A percentile compares a stretch with the other conserved stretches of the same genome.
Evolutionary conservation across 2,113 vertebrate genomes (phyloP).

Genomic region (Muscicapa adusta): DNA sequence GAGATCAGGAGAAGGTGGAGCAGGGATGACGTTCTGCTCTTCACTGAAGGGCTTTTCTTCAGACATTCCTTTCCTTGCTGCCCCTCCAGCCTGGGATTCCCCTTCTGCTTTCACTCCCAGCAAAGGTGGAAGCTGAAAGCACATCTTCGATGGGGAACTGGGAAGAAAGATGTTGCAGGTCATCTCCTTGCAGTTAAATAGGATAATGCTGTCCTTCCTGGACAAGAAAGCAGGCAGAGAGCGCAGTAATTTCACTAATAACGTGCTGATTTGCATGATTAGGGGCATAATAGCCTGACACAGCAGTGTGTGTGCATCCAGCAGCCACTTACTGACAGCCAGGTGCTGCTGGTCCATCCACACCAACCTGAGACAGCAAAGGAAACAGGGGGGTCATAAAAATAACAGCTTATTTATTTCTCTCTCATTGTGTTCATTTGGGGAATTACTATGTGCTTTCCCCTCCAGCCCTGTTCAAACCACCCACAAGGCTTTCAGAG

Average conservation of each 20-base stretch:
- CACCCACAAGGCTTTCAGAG: neutral
- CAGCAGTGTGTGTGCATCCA: neutral
- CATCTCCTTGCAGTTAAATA: neutral
- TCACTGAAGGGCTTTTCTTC: neutral
- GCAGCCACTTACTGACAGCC: neutral
- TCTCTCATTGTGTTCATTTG: neutral
- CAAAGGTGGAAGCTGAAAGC: neutral
- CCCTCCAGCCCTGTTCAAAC: neutral
- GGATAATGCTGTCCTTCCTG: neutral
- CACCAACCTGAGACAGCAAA: neutral
- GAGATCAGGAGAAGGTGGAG: neutral
- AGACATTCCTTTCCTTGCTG: neutral
- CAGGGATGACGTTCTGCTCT: neutral
- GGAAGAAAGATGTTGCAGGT: neutral
- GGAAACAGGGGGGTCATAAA: neutral
- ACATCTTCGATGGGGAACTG: fast-evolving
- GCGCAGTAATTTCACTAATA: slow-evolving; percentile 1
- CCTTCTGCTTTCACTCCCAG: neutral
- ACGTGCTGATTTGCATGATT: neutral
- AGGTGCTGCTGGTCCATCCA: neutral
- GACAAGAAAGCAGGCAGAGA: neutral
- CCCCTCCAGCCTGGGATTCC: neutral
- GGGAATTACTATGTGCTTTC: slow-evolving; percentile 6
- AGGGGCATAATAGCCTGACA: neutral
- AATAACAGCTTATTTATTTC: slow-evolving; percentile 19